Percentiles rank a stretch among this genome's conserved stretches.
Conservation (phyloP, 2,888 invertebrate genomes). For the Alviniconcha strummeri region DNA sequence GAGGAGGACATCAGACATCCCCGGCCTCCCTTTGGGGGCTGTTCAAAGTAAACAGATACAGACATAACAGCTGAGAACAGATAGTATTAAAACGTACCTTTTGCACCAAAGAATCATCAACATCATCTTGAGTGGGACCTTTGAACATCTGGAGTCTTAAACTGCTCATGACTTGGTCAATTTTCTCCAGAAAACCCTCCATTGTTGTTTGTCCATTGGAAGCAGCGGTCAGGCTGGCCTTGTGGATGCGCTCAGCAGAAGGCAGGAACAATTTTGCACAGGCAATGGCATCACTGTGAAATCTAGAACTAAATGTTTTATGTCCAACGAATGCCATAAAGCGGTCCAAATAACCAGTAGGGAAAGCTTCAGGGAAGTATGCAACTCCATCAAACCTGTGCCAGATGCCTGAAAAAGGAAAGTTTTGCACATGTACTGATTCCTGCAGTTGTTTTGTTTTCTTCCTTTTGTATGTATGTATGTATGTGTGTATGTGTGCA, state of each 20-base stretch:
- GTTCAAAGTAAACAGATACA: no score
- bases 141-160: conserved; percentile 26
- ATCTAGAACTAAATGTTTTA: not conserved
- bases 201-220: conserved; percentile 1
- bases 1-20: no score
- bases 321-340: not conserved
- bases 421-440: not conserved
- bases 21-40: no score
- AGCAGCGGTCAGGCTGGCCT: not conserved
- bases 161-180: conserved; percentile 23
- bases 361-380: conserved; percentile 17
- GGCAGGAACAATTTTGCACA: conserved; percentile 24
- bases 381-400: conserved; percentile 32
- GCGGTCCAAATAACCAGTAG: not conserved
- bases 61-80: no score
- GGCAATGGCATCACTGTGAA: conserved; percentile 5
- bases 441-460: not conserved
- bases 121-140: not conserved
- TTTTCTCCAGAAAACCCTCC: conserved; percentile 20
- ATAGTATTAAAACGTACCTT: no score
- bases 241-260: not conserved
- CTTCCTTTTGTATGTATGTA: not conserved
- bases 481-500: not conserved
- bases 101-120: conserved; percentile 10
- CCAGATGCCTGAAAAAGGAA: conserved; percentile 24